A percentile compares a stretch with the other conserved stretches of the same genome.
Evolutionary conservation across 1,140 invertebrate genomes (phyloP).

Genomic region (Zaprionus inermis): DNA sequence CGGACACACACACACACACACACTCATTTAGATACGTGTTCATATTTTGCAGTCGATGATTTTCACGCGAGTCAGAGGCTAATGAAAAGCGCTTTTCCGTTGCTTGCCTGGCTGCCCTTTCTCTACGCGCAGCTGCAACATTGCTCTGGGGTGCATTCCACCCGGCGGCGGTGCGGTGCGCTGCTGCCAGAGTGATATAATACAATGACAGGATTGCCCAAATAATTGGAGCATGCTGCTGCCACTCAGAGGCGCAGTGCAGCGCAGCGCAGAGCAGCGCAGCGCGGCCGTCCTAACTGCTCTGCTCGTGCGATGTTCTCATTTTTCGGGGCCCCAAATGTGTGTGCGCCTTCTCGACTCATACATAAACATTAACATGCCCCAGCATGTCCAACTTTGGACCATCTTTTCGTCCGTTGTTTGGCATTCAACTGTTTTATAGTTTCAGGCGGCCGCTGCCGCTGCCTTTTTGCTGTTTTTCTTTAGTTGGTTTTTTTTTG

Average conservation of each 20-base stretch:
- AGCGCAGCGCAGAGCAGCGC: slow-evolving; percentile 58
- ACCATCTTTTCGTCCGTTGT: slow-evolving; percentile 32
- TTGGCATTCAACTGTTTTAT: slow-evolving; percentile 35
- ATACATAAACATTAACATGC: slow-evolving; percentile 73
- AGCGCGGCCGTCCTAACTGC: slow-evolving; percentile 48
- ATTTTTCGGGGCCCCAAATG: slow-evolving; percentile 59
- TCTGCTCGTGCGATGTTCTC: slow-evolving; percentile 49
- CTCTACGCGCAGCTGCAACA: slow-evolving; percentile 15
- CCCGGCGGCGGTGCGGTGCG: slow-evolving; percentile 17
- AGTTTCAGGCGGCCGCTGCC: slow-evolving; percentile 14
- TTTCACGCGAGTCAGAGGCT: slow-evolving; percentile 63
- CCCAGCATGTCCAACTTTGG: slow-evolving; percentile 42
- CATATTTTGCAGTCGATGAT: slow-evolving; percentile 41
- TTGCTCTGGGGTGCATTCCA: slow-evolving; percentile 61
- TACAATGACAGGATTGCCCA: slow-evolving; percentile 67
- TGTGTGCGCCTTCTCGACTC: slow-evolving; percentile 53
- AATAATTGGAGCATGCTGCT: slow-evolving; percentile 78
- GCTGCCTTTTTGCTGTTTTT: slow-evolving; percentile 23
- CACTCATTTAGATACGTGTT: slow-evolving; percentile 6
- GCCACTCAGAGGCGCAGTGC: slow-evolving; percentile 72
- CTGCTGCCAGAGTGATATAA: slow-evolving; percentile 58
- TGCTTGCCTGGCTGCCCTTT: slow-evolving; percentile 3
- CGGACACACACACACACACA: not conserved
- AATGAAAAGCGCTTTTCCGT: slow-evolving; percentile 63
- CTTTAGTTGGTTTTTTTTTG: slow-evolving; percentile 19